Conservation (phyloP, 2,797 vertebrate species). For the Liparis tanakae region DNA sequence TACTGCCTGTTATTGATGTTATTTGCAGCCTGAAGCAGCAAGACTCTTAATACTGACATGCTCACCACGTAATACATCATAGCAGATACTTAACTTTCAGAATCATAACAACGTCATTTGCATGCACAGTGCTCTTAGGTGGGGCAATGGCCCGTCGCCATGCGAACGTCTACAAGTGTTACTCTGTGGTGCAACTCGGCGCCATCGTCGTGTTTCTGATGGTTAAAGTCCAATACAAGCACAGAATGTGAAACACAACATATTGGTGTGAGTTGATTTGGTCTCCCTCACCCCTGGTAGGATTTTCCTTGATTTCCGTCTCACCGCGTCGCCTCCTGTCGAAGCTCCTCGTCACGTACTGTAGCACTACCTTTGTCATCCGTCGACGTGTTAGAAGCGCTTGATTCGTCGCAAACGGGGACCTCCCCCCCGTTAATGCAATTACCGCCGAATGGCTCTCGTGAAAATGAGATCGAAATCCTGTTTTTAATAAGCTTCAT, state of each 20-base stretch:
- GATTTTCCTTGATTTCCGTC: not conserved
- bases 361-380: conserved; percentile 20
- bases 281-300: not conserved
- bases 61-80: not conserved
- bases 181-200: not conserved
- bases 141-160: not conserved
- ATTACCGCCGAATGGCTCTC: conserved; percentile 25
- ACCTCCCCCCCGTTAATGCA: conserved; percentile 19
- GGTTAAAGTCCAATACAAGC: not conserved
- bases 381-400: conserved; percentile 21
- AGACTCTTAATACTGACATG: not conserved
- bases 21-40: not conserved
- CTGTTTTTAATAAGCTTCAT: conserved; percentile 42
- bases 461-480: conserved; percentile 37
- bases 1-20: too few relatives aligned
- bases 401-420: conserved; percentile 20
- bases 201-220: not conserved
- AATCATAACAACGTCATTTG: not conserved
- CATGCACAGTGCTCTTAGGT: not conserved
- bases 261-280: not conserved
- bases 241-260: not conserved
- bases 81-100: not conserved
- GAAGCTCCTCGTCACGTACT: not conserved
- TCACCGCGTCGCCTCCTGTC: not conserved
- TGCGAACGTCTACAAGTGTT: not conserved